phyloP scores from a whole-genome alignment of 1,140 invertebrate species.

The Platyscapa corneri region DNA sequence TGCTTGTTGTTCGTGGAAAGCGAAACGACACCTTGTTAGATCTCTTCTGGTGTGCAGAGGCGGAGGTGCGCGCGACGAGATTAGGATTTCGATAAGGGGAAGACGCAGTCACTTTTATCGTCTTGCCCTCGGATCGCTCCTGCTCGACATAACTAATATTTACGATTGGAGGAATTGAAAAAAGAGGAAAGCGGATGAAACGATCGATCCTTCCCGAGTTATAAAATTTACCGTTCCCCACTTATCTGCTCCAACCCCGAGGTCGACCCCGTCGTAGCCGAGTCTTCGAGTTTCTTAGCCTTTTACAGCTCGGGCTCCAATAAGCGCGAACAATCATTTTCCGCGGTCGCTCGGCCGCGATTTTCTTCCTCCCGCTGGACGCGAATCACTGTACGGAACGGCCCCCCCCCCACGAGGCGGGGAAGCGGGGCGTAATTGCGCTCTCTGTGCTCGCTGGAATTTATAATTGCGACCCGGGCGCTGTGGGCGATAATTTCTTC shows the following conservation, averaged over 20 bases:
- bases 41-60: too few species aligned
- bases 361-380: constrained; percentile 54
- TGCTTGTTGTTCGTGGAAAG: not conserved
- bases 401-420: constrained; percentile 55
- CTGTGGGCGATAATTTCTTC: constrained; percentile 36
- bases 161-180: not conserved
- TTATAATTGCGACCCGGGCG: constrained; percentile 25
- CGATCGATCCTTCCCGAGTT: not conserved
- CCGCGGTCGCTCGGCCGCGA: constrained; percentile 61
- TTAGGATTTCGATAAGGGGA: not conserved
- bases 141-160: not conserved
- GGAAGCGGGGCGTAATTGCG: constrained; percentile 5
- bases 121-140: not conserved
- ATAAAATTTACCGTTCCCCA: not conserved
- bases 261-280: not conserved
- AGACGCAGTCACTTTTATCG: too few species aligned
- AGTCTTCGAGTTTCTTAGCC: not conserved
- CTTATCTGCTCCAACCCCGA: not conserved
- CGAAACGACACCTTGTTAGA: not conserved
- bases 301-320: constrained; percentile 65
- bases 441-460: not conserved
- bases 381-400: constrained; percentile 58
- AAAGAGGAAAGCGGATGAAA: not conserved
- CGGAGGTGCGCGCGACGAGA: not conserved
- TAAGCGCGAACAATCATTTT: constrained; percentile 70